Evolutionary conservation across 1,140 invertebrate genomes (phyloP), one percentile per base, ranked within the genome.

Genomic region (Mya arenaria): DNA sequence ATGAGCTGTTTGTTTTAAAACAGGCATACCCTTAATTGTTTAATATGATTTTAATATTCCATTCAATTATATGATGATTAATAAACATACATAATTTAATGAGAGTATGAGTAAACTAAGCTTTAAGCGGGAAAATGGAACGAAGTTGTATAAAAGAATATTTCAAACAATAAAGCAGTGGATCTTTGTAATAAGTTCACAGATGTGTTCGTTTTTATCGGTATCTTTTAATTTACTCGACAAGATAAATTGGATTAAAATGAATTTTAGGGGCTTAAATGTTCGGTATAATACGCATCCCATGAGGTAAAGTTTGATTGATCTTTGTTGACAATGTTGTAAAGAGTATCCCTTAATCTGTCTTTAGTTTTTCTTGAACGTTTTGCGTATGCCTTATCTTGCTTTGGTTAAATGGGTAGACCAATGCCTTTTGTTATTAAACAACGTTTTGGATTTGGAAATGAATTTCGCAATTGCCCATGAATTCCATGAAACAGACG

Each of bases 261-360:
- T 4, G 60, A 63, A 25, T 63, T 63, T 63, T 41, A n/a, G 48
- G 23, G 62, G 58, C 62, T 75, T 75, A 75, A 25, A 62, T 48
- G 25, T n/a, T 19, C 56, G 39, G 32, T 75, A 30, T 39, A 44
- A 69, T 25, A 36, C 39, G 39, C 28, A 19, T n/a, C 66, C n/a
- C 36, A 23, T 28, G 8, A 17, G 25, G n/a, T 37, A 17, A 4
- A 1, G 8, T 63, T 41, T 75, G 73, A 48, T 44, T 69, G 77
- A 80, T 62, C 65, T 80, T 80, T 80, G 66, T 71, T 71, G 77
- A 80, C 77, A 62, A 80, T 32, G 77, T 80, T 80, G 58, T 80
- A 80, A 80, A 80, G 60, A 23, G 39, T 66, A 79, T 79, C 75
- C 63, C 32, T 58, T 79, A 79, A 79, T 79, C 75, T 37, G 23